Conservation (phyloP, 2,888 invertebrate genomes). For the Thymelicus lineola region DNA sequence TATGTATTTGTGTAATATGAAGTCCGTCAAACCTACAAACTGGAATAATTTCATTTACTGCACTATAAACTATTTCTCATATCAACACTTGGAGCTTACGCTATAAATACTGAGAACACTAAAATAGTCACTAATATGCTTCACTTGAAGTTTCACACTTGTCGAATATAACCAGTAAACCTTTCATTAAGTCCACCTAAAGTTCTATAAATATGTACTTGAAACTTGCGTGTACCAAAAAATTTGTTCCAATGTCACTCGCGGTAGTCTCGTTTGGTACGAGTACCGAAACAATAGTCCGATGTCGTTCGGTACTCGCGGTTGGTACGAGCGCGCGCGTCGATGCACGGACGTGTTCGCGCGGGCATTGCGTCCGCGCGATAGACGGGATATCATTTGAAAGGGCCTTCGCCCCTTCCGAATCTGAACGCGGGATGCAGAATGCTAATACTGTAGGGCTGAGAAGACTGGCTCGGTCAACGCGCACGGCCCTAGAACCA, state of each 20-base stretch:
- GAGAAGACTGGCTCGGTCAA: neutral
- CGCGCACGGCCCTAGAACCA: constrained; percentile 21
- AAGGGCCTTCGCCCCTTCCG: constrained; percentile 82
- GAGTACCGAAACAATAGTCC: constrained; percentile 73
- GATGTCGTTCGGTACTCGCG: constrained; percentile 52
- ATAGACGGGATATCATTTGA: constrained; percentile 73
- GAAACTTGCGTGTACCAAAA: constrained; percentile 49
- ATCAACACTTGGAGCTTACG: neutral
- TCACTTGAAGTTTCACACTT: constrained; percentile 1
- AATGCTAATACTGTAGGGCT: constrained; percentile 66
- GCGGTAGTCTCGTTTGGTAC: constrained; percentile 21
- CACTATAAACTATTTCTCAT: constrained; percentile 4
- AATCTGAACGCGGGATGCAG: constrained; percentile 81
- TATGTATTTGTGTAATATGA: too few species aligned
- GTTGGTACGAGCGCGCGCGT: constrained; percentile 57
- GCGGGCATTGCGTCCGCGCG: constrained; percentile 75
- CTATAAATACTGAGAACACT: constrained; percentile 4
- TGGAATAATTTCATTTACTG: constrained; percentile 3
- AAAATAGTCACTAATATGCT: neutral
- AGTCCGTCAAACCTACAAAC: neutral
- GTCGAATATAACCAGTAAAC: constrained; percentile 40
- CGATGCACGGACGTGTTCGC: constrained; percentile 69
- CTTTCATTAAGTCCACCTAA: constrained; percentile 66
- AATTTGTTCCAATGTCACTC: constrained; percentile 49
- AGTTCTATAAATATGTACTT: constrained; percentile 71